A percentile compares a stretch with the other conserved stretches of the same genome.
These are phyloP conservation scores for Artibeus lituratus DNA, from an alignment of 2,797 vertebrate genomes.

Conservation along the genomic window DNA sequence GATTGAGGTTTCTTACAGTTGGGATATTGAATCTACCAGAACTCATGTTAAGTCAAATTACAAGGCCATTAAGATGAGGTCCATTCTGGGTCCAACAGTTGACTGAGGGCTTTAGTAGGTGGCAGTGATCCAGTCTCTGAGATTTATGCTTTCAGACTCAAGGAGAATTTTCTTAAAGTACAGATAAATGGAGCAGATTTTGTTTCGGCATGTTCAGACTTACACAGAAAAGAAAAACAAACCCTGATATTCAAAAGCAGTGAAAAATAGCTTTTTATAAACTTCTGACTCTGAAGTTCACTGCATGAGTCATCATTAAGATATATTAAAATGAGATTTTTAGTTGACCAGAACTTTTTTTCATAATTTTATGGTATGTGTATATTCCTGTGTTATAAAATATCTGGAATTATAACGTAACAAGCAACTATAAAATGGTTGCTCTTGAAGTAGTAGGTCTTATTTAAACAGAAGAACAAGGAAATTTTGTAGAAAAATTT, in stretches of 20 bases:
- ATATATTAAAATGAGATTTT: background rate
- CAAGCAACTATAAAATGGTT: background rate
- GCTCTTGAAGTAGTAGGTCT: conserved; percentile 14
- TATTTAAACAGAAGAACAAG: conserved; percentile 15
- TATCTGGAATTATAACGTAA: conserved; percentile 11
- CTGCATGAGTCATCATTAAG: background rate
- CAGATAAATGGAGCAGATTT: conserved; percentile 45
- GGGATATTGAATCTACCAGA: background rate
- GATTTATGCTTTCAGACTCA: conserved; percentile 33
- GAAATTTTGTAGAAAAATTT: background rate
- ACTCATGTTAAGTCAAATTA: background rate
- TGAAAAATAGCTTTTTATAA: conserved; percentile 26
- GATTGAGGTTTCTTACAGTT: background rate
- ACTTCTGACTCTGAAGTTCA: conserved; percentile 18
- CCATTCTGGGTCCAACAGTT: background rate
- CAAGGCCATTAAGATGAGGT: background rate
- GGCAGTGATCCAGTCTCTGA: background rate
- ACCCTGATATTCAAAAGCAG: background rate
- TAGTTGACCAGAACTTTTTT: background rate
- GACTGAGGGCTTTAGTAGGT: conserved; percentile 5
- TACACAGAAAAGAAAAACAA: background rate
- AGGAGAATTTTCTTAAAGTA: conserved; percentile 39
- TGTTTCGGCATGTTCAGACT: conserved; percentile 26
- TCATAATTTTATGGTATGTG: background rate
- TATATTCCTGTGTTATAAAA: conserved; percentile 8